Percentiles rank a stretch among this genome's conserved stretches.
Evolutionary conservation across 2,888 invertebrate species (phyloP).

Genomic region (Rhingia rostrata): DNA sequence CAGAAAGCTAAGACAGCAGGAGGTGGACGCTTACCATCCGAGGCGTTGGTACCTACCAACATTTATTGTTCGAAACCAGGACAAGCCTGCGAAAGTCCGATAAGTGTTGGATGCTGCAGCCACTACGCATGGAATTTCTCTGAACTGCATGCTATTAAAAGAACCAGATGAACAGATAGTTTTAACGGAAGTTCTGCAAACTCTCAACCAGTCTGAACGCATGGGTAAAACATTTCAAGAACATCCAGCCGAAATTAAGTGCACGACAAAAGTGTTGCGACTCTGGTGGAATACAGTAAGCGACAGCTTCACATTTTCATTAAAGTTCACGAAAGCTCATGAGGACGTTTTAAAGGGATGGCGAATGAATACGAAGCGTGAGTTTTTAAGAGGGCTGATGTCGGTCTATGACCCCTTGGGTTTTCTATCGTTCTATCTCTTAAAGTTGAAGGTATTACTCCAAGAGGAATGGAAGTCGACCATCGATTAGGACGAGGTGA

Average conservation of each 20-base stretch:
- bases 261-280: conserved; percentile 14
- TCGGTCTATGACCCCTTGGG: conserved; percentile 7
- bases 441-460: conserved; percentile 9
- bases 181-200: neutral
- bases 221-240: neutral
- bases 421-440: conserved; percentile 33
- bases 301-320: conserved; percentile 6
- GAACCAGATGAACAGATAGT: conserved; percentile 74
- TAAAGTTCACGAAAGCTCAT: conserved; percentile 3
- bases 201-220: neutral
- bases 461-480: conserved; percentile 2
- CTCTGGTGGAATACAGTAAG: conserved; percentile 16
- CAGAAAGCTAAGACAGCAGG: conserved; percentile 76
- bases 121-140: conserved; percentile 65
- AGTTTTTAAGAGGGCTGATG: conserved; percentile 5
- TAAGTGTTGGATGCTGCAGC: conserved; percentile 78
- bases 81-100: conserved; percentile 75
- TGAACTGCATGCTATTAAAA: conserved; percentile 76
- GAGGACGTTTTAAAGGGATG: neutral
- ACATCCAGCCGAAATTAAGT: neutral
- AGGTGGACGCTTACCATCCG: neutral
- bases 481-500: conserved; percentile 6
- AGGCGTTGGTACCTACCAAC: conserved; percentile 74
- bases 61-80: conserved; percentile 75
- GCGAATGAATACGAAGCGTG: conserved; percentile 16